phyloP scores from a whole-genome alignment of 2,888 invertebrate genomes.

The Sacculina carcini region DNA sequence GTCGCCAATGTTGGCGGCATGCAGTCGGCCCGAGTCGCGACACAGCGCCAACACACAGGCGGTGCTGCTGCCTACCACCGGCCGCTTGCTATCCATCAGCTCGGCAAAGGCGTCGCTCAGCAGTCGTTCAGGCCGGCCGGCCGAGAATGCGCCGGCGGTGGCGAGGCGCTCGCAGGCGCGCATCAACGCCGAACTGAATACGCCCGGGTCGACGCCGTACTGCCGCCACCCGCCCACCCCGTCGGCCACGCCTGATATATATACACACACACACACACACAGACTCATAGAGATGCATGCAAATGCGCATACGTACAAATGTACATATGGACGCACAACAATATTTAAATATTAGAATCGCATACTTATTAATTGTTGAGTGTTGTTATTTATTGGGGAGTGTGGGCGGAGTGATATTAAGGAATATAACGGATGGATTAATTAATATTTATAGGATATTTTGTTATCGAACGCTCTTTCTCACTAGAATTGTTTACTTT shows the following conservation, averaged over 20 bases:
- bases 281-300: no score
- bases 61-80: conserved; percentile 43
- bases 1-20: conserved; percentile 95
- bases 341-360: conserved; percentile 4
- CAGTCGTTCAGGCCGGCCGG: conserved; percentile 60
- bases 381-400: no score
- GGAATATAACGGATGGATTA: no score
- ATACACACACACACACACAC: no score
- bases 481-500: no score
- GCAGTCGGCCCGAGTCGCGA: conserved; percentile 61
- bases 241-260: conserved; percentile 81
- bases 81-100: conserved; percentile 7
- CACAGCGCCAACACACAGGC: conserved; percentile 87
- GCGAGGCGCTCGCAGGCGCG: conserved; percentile 76
- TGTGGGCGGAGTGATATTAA: no score
- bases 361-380: no score
- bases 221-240: conserved; percentile 97
- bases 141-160: conserved; percentile 58
- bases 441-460: no score
- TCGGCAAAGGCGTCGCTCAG: conserved; percentile 32
- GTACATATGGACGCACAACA: conserved; percentile 1
- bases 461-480: no score
- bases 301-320: no score
- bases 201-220: conserved; percentile 90
- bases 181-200: conserved; percentile 84